Percentiles rank a stretch among this genome's conserved stretches.
Conservation (phyloP, 2,888 invertebrate genomes). For the Polymixis flavicincta region DNA sequence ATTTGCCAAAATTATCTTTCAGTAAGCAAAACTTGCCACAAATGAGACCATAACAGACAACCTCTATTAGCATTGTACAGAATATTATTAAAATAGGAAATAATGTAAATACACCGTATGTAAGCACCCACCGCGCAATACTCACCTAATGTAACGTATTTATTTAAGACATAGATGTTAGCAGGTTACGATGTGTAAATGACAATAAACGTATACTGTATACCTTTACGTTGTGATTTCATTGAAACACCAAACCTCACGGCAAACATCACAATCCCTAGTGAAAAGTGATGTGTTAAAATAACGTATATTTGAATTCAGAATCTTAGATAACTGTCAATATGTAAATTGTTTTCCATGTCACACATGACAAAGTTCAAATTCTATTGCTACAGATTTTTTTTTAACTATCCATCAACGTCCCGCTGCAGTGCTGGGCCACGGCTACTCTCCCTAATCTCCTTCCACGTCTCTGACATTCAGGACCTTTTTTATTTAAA, state of each 20-base stretch:
- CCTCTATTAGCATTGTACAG: conserved; percentile 46
- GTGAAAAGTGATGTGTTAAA: not conserved
- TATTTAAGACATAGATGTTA: conserved; percentile 64
- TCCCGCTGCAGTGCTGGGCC: not conserved
- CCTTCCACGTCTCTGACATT: not conserved
- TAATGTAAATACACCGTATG: conserved; percentile 73
- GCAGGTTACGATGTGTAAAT: conserved; percentile 53
- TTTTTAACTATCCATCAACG: not conserved
- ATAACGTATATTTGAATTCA: not conserved
- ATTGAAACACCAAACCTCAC: not conserved
- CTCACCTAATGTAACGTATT: conserved; percentile 74
- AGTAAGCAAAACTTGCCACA: conserved; percentile 7
- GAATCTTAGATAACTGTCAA: not conserved
- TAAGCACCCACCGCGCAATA: conserved; percentile 83
- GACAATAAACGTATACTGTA: conserved; percentile 60
- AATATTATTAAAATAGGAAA: conserved; percentile 43
- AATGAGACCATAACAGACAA: conserved; percentile 1
- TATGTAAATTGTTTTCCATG: not conserved
- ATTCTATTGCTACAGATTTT: not conserved
- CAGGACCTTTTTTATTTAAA: not conserved
- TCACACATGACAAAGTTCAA: not conserved
- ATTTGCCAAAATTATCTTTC: not conserved
- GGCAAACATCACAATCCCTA: not conserved
- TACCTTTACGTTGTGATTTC: conserved; percentile 36
- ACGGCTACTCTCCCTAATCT: not conserved